Evolutionary conservation across 2,113 vertebrate species (phyloP).

Genomic region (Mustela lutreola): DNA sequence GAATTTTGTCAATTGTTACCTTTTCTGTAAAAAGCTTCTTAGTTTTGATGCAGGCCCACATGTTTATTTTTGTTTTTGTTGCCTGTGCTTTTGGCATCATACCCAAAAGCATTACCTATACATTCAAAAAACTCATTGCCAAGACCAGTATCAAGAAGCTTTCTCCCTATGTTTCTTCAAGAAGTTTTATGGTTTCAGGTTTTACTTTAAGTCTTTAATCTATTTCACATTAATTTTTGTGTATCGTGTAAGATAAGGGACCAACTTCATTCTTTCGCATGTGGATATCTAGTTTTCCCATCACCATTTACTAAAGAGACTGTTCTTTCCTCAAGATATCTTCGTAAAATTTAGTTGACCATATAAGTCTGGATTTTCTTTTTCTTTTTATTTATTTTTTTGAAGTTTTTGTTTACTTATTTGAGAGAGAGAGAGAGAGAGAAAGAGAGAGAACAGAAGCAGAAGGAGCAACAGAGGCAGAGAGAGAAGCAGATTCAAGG

Average conservation of each 20-base stretch:
- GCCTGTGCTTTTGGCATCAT: not conserved
- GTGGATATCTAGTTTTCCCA: not conserved
- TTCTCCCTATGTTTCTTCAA: not conserved
- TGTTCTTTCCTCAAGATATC: not conserved
- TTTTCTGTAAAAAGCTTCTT: not conserved
- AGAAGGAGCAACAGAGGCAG: too few relatives aligned
- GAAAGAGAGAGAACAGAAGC: too few relatives aligned
- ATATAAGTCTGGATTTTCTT: not conserved
- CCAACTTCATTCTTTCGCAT: not conserved
- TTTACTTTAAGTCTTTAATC: not conserved
- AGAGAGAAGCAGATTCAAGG: too few relatives aligned
- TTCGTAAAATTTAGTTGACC: conserved; percentile 4
- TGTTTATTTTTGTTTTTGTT: not conserved
- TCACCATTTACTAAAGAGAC: not conserved
- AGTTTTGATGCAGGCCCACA: not conserved
- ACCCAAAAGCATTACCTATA: not conserved
- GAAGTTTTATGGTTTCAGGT: not conserved
- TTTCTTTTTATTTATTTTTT: not conserved
- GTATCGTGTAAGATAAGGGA: not conserved
- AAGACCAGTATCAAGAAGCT: not conserved
- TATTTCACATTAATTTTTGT: conserved; percentile 24
- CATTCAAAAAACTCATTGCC: not conserved
- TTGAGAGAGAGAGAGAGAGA: too few relatives aligned
- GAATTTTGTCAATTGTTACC: not conserved
- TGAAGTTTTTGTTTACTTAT: too few relatives aligned